Conservation (phyloP, 1,140 invertebrate genomes). For the Medauroidea extradentata region DNA sequence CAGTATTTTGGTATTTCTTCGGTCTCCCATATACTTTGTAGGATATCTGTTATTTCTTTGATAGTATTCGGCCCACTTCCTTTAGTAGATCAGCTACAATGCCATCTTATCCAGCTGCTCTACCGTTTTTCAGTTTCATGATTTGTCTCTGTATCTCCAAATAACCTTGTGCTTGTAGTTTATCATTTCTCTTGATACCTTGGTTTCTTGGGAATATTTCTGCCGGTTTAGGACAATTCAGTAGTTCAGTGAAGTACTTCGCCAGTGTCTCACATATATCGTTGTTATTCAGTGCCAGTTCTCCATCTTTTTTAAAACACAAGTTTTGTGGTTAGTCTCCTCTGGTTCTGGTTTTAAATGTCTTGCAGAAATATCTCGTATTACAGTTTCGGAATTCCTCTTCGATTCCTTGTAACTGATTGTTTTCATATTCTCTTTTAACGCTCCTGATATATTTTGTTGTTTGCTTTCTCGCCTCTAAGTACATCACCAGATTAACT, state of each 20-base stretch:
- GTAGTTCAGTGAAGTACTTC: neutral
- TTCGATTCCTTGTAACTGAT: neutral
- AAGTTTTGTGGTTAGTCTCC: neutral
- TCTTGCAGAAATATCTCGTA: neutral
- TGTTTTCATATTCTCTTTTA: neutral
- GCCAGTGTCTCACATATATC: neutral
- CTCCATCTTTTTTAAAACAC: slow-evolving; percentile 2
- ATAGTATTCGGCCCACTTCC: neutral
- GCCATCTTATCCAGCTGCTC: too few relatives aligned
- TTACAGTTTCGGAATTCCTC: neutral
- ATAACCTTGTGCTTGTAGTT: neutral
- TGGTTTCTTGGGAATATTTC: neutral
- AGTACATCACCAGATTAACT: neutral
- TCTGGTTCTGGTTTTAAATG: neutral
- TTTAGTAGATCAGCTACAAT: too few relatives aligned
- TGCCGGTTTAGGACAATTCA: neutral
- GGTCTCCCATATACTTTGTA: neutral
- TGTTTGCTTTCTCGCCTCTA: neutral
- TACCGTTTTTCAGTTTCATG: slow-evolving; percentile 1
- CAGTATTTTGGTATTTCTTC: slow-evolving; percentile 20
- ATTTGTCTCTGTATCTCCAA: slow-evolving; percentile 2
- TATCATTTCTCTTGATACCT: neutral
- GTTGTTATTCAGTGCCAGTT: neutral
- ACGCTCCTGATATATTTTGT: neutral
- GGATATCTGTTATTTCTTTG: neutral